A percentile compares a stretch with the other conserved stretches of the same genome.
These are phyloP conservation scores for Actinernus sp. DNA, from an alignment of 92 coral and sea anemone genomes.

Conservation along the genomic window DNA sequence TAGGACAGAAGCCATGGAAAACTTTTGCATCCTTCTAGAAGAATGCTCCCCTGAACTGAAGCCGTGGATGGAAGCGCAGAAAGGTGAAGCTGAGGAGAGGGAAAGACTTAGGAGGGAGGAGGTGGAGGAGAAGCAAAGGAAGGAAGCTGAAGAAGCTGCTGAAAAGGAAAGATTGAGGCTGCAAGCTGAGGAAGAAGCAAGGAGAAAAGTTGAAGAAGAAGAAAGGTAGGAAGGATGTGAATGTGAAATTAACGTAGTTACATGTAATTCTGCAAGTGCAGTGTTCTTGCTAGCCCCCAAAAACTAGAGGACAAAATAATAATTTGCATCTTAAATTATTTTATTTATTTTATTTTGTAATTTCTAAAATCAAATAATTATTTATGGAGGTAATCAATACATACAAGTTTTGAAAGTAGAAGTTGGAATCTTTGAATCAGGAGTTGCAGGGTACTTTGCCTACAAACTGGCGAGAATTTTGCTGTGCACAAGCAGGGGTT, in stretches of 20 bases:
- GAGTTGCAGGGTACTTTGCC: too few relatives aligned
- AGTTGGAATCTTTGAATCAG: too few relatives aligned
- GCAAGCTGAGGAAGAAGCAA: constrained; percentile 76
- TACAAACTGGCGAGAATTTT: too few relatives aligned
- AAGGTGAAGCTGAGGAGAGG: constrained; percentile 85
- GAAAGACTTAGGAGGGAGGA: constrained; percentile 82
- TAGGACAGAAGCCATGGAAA: constrained; percentile 92
- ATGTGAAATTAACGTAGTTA: not conserved
- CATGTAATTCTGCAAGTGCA: not conserved
- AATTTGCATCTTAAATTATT: too few relatives aligned
- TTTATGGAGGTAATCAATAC: too few relatives aligned
- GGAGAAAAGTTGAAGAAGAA: constrained; percentile 80
- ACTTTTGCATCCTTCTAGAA: constrained; percentile 88
- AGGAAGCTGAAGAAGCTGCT: constrained; percentile 89
- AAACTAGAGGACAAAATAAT: too few relatives aligned
- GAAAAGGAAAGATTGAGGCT: constrained; percentile 88
- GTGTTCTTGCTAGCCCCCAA: not conserved
- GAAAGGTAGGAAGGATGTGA: constrained; percentile 54
- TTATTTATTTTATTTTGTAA: too few relatives aligned
- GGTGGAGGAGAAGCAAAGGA: constrained; percentile 69
- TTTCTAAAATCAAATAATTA: too few relatives aligned
- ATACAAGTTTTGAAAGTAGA: too few relatives aligned
- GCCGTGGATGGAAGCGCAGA: constrained; percentile 98
- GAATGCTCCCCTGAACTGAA: constrained; percentile 89
- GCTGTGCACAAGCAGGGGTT: too few relatives aligned